Conservation (phyloP, 2,797 vertebrate species). For the Pempheris klunzingeri region DNA sequence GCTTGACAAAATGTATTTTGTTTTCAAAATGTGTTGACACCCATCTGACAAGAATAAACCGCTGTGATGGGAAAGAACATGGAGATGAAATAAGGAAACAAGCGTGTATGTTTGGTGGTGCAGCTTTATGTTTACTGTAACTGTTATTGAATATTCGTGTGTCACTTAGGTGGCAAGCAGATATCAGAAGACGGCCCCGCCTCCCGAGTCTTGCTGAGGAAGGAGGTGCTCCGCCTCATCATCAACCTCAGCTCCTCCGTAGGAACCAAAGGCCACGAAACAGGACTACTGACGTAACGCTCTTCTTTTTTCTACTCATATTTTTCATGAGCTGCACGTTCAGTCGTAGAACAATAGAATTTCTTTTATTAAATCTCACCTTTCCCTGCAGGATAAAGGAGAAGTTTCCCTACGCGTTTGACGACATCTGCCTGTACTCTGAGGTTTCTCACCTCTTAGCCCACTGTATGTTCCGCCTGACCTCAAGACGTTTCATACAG, state of each 20-base stretch:
- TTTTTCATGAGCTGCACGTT: not conserved
- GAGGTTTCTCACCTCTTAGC: conserved; percentile 96
- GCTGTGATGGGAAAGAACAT: not conserved
- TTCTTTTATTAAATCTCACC: not conserved
- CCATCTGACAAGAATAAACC: not conserved
- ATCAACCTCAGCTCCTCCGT: conserved; percentile 98
- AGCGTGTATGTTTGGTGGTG: not conserved
- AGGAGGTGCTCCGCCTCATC: conserved; percentile 97
- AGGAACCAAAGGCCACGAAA: conserved; percentile 98
- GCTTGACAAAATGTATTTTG: too few relatives aligned
- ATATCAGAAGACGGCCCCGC: conserved; percentile 96
- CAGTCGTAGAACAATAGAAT: not conserved
- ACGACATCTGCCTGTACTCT: conserved; percentile 99
- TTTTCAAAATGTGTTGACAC: too few relatives aligned
- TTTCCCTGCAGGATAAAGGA: conserved; percentile 92
- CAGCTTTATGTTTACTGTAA: not conserved
- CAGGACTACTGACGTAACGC: conserved; percentile 96
- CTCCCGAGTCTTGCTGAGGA: conserved; percentile 94
- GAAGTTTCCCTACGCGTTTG: conserved; percentile 98
- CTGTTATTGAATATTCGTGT: conserved; percentile 8
- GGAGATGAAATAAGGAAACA: not conserved
- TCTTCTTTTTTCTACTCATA: not conserved
- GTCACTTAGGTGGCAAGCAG: conserved; percentile 89
- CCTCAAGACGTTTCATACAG: conserved; percentile 97
- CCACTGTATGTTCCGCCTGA: conserved; percentile 96